These are phyloP conservation scores for Eupithecia pulchellata DNA, from an alignment of 2,888 invertebrate genomes.

Conservation along the genomic window DNA sequence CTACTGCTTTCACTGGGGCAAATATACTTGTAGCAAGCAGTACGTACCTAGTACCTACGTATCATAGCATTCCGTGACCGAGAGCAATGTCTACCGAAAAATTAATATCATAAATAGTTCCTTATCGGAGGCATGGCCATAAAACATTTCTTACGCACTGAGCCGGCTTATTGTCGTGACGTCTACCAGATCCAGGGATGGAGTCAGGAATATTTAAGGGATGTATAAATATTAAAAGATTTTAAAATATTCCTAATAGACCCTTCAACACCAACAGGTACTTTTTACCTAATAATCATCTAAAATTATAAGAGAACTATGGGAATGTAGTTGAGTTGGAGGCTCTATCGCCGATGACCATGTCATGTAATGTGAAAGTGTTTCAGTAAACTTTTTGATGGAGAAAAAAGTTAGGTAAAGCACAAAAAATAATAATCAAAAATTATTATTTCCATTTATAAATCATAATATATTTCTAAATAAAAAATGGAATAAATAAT, in stretches of 20 bases:
- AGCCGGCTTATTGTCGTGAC: conserved; percentile 25
- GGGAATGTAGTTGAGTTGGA: background rate
- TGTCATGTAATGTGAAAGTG: background rate
- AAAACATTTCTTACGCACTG: conserved; percentile 34
- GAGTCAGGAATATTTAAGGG: background rate
- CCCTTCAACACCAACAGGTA: too few species aligned
- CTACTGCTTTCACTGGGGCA: background rate
- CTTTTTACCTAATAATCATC: too few species aligned
- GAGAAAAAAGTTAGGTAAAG: background rate
- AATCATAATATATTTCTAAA: too few species aligned
- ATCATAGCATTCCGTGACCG: conserved; percentile 33
- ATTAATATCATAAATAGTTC: conserved; percentile 38
- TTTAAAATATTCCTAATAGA: background rate
- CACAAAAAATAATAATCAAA: too few species aligned
- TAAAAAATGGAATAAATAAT: too few species aligned
- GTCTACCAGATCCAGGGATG: conserved; percentile 19
- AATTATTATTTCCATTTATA: too few species aligned
- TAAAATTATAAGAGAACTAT: background rate
- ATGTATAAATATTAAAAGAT: background rate
- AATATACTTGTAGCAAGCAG: background rate
- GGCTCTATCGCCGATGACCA: background rate
- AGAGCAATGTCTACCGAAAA: conserved; percentile 32
- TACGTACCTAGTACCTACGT: too few species aligned
- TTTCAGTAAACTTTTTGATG: background rate
- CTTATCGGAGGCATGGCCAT: conserved; percentile 36